Conservation (phyloP, 2,113 vertebrate species). For the Phainopepla nitens region DNA sequence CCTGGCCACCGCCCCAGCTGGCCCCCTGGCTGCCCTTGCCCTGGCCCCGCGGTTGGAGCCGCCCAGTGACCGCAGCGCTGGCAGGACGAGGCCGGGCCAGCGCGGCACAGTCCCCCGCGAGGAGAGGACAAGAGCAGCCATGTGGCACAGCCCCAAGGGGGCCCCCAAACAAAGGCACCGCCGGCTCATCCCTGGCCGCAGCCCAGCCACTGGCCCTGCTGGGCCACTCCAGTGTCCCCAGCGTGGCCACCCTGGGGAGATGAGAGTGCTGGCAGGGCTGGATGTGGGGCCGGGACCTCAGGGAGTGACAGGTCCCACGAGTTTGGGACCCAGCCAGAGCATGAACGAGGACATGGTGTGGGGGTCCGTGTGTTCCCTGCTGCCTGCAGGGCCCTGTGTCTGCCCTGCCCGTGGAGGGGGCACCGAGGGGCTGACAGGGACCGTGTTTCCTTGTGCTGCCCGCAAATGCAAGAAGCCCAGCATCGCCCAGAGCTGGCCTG, state of each 20-base stretch:
- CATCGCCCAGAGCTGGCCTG: background rate
- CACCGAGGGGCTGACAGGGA: fast-evolving
- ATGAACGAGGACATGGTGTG: background rate
- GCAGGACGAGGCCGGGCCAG: background rate
- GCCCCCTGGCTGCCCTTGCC: background rate
- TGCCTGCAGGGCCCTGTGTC: fast-evolving
- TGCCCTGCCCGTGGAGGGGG: background rate
- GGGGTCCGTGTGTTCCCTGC: background rate
- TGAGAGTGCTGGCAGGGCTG: background rate
- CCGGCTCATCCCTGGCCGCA: background rate
- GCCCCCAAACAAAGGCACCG: background rate
- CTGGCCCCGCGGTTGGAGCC: background rate
- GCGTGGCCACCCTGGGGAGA: background rate
- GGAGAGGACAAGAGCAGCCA: background rate
- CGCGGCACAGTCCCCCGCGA: background rate
- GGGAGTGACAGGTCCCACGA: fast-evolving
- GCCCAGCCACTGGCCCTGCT: background rate
- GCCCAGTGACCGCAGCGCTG: background rate
- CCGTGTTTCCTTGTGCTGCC: fast-evolving
- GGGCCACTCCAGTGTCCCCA: background rate
- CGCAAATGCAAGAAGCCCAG: background rate
- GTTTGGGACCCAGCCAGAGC: background rate
- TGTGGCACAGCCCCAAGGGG: background rate
- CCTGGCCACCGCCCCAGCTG: background rate
- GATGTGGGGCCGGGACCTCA: background rate